Conservation (phyloP, 1,140 invertebrate genomes). For the Amyelois transitella region DNA sequence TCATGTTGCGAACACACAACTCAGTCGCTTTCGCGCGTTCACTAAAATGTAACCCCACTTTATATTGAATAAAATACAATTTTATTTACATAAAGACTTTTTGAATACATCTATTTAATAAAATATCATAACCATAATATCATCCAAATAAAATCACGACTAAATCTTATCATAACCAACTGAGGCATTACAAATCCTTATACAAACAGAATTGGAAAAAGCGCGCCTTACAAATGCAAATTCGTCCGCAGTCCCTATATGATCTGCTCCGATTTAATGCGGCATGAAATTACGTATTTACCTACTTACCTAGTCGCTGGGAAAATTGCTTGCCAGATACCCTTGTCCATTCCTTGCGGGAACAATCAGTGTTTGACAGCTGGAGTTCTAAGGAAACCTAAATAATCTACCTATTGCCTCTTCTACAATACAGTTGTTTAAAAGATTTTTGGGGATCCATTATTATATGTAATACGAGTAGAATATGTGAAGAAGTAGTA, state of each 20-base stretch:
- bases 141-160: background rate
- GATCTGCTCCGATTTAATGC: constrained; percentile 53
- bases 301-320: constrained; percentile 58
- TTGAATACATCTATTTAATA: too few relatives aligned
- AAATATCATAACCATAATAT: background rate
- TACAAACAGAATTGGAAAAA: background rate
- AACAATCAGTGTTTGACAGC: background rate
- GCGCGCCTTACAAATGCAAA: constrained; percentile 27
- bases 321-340: constrained; percentile 58
- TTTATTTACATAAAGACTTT: background rate
- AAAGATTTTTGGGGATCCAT: too few relatives aligned
- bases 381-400: background rate
- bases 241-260: constrained; percentile 24
- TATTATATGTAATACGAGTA: too few relatives aligned
- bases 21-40: too few relatives aligned
- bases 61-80: background rate
- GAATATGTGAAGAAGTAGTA: too few relatives aligned
- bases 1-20: too few relatives aligned
- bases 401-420: background rate
- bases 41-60: too few relatives aligned
- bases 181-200: background rate
- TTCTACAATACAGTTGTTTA: too few relatives aligned
- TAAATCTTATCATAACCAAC: background rate
- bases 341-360: constrained; percentile 33
- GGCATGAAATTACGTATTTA: constrained; percentile 65